Conservation (phyloP, 92 coral and sea anemone species). For the Phenganax stokvisi region DNA sequence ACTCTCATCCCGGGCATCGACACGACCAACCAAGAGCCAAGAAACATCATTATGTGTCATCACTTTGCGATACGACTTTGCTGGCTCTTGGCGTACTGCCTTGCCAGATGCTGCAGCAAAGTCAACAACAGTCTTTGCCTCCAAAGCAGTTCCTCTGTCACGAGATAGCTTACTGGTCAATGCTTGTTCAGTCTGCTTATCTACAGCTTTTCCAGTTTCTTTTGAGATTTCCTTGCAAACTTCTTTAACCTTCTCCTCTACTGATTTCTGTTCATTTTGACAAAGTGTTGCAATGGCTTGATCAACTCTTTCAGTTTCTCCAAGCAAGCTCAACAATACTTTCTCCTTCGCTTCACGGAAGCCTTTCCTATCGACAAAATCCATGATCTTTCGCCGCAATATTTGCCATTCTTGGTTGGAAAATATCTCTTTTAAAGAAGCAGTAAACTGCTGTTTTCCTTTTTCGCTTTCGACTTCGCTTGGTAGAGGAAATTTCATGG, state of each 20-base stretch:
- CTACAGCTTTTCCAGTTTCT: constrained; percentile 32
- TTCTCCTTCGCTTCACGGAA: constrained; percentile 54
- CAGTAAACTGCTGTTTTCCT: constrained; percentile 32
- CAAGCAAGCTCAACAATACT: constrained; percentile 48
- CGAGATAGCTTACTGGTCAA: constrained; percentile 62
- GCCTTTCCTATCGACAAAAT: constrained; percentile 49
- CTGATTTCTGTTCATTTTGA: constrained; percentile 63
- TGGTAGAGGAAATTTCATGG: constrained; percentile 12
- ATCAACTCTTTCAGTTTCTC: constrained; percentile 42
- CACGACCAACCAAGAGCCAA: constrained; percentile 76
- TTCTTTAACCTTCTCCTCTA: constrained; percentile 70
- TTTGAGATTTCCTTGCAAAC: constrained; percentile 53
- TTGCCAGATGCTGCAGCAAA: constrained; percentile 63
- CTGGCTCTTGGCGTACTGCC: constrained; percentile 44
- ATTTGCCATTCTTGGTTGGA: constrained; percentile 28
- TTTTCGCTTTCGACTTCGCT: constrained; percentile 46
- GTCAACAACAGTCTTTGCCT: constrained; percentile 61
- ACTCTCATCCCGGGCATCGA: constrained; percentile 75
- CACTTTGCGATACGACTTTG: constrained; percentile 42
- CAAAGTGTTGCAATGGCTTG: constrained; percentile 57
- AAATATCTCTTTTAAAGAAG: constrained; percentile 43
- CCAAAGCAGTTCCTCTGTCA: constrained; percentile 83
- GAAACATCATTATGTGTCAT: constrained; percentile 64
- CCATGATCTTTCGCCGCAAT: constrained; percentile 46
- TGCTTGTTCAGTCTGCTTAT: constrained; percentile 51